phyloP scores from a whole-genome alignment of 2,113 vertebrate species.

The Lynx canadensis region DNA sequence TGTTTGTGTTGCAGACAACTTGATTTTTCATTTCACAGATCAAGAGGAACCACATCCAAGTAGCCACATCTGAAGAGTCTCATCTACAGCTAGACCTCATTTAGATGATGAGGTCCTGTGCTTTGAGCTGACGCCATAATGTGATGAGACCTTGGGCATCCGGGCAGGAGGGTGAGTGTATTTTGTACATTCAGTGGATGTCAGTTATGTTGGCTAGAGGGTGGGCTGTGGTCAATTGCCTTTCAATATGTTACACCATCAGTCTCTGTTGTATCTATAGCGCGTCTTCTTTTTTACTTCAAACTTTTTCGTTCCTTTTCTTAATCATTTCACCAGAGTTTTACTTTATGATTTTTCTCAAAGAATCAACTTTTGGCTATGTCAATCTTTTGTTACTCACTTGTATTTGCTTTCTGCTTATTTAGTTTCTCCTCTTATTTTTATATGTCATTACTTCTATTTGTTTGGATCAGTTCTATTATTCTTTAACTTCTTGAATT shows the following conservation, averaged over 20 bases:
- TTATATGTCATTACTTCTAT: not conserved
- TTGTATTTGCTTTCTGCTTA: not conserved
- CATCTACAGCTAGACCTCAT: not conserved
- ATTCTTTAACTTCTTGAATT: not conserved
- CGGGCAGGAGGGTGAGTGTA: not conserved
- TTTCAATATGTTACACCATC: not conserved
- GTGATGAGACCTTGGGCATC: not conserved
- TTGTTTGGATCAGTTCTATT: not conserved
- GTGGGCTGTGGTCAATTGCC: not conserved
- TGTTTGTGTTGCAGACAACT: not conserved
- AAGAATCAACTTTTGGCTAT: not conserved
- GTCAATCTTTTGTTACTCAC: not conserved
- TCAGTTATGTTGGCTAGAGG: not conserved
- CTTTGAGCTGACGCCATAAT: not conserved
- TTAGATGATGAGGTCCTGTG: not conserved
- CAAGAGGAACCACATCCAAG: not conserved
- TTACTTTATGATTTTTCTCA: not conserved
- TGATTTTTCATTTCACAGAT: not conserved
- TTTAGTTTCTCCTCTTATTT: not conserved
- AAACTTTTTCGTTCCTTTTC: not conserved
- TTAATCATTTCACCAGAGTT: not conserved
- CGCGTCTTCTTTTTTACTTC: not conserved
- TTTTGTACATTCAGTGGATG: not conserved
- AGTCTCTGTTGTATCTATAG: not conserved
- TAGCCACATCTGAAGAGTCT: not conserved